Conservation (phyloP, 1,140 invertebrate species). For the Rhagoletis pomonella region DNA sequence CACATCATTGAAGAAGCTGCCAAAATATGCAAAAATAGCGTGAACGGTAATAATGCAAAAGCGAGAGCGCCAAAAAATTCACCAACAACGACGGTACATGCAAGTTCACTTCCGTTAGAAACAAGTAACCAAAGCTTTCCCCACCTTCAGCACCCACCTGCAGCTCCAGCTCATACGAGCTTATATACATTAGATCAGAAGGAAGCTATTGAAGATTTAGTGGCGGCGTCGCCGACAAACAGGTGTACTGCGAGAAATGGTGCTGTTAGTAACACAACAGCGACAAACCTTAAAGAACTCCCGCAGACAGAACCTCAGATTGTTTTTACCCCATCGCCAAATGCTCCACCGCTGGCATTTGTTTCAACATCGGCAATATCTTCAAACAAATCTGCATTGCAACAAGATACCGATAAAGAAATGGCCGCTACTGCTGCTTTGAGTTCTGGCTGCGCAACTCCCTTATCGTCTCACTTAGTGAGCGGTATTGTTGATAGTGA, state of each 20-base stretch:
- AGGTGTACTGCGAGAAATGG: conserved; percentile 30
- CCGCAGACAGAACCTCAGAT: not conserved
- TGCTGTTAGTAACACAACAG: conserved; percentile 30
- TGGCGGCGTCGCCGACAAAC: not conserved
- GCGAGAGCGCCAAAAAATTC: conserved; percentile 60
- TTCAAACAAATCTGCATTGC: not conserved
- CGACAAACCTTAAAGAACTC: not conserved
- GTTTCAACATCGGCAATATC: not conserved
- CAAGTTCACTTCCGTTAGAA: conserved; percentile 52
- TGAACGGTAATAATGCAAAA: conserved; percentile 66
- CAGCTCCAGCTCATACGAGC: not conserved
- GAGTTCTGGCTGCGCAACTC: not conserved
- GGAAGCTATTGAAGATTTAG: not conserved
- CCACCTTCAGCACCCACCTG: not conserved
- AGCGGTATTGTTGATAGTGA: not conserved
- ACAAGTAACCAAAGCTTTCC: conserved; percentile 29
- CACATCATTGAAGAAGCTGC: conserved; percentile 69
- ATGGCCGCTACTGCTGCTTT: conserved; percentile 39
- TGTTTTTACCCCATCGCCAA: not conserved
- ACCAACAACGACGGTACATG: conserved; percentile 48
- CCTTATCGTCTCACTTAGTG: conserved; percentile 13
- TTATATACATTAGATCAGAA: not conserved
- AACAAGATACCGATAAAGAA: not conserved
- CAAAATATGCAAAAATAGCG: conserved; percentile 71
- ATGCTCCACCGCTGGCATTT: not conserved